Conservation (phyloP, 2,888 invertebrate species). For the Physocephala rufipes region DNA sequence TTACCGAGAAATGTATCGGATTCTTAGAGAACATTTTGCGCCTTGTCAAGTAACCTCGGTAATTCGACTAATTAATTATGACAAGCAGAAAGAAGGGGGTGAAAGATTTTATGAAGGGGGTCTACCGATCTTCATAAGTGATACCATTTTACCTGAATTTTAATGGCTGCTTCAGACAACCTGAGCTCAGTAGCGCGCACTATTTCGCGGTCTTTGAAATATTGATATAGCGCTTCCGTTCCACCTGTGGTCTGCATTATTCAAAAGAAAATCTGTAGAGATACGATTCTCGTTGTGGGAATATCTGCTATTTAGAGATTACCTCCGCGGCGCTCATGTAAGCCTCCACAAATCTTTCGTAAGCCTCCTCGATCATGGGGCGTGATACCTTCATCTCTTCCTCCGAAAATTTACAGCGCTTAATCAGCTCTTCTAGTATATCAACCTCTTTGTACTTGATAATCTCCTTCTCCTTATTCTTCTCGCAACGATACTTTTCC, state of each 20-base stretch:
- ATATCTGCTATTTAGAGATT: background rate
- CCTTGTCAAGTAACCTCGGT: slow-evolving; percentile 43
- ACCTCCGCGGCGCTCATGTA: slow-evolving; percentile 57
- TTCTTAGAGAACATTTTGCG: slow-evolving; percentile 30
- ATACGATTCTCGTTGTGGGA: background rate
- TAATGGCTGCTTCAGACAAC: slow-evolving; percentile 50
- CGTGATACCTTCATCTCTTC: slow-evolving; percentile 55
- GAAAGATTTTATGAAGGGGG: background rate
- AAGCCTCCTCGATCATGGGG: slow-evolving; percentile 59
- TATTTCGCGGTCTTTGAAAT: slow-evolving; percentile 56
- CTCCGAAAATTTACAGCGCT: slow-evolving; percentile 57
- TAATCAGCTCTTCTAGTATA: slow-evolving; percentile 58
- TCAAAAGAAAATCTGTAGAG: background rate
- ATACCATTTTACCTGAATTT: slow-evolving; percentile 51
- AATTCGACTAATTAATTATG: slow-evolving; percentile 36
- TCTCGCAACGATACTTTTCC: slow-evolving; percentile 53
- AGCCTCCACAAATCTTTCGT: slow-evolving; percentile 58
- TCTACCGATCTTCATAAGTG: no score
- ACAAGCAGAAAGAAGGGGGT: background rate
- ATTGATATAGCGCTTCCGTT: slow-evolving; percentile 56
- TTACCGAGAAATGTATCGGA: background rate
- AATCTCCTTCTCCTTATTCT: slow-evolving; percentile 48
- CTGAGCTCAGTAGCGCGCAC: slow-evolving; percentile 48
- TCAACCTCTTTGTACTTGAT: slow-evolving; percentile 55
- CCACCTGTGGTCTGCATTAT: slow-evolving; percentile 51